Base-by-base conservation (phyloP, 2,113 vertebrate genomes). In the Nematolebias whitei region DNA sequence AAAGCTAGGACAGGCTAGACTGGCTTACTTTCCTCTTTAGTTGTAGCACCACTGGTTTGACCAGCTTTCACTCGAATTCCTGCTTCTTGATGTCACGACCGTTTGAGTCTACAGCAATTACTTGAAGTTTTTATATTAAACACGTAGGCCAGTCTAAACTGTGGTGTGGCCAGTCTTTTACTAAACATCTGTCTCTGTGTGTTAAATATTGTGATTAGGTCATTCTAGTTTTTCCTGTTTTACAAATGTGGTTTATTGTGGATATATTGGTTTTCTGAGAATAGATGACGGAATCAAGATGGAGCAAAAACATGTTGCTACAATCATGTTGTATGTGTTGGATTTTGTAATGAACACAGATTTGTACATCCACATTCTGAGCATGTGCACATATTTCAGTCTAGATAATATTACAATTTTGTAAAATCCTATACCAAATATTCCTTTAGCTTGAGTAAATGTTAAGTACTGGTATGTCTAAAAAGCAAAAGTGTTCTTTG, bases 1-100 rank as follows among this genome's bases (percentile, higher is more conserved):
- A 20, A 55, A 47, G 43, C 38, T 23, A 58, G 49, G 29, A 14
- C 54, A 18, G 16, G 38, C 60, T 55, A 48, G 43, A 70, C 40
- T 68, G 40, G 76, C 60, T 64, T 49, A 44, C 39, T 88, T 81
- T 72, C 81, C 63, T 71, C 29, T 54, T 61, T 82, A 55, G 41
- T 70, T 67, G 66, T 75, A 61, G 49, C 52, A 44, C 66, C 41
- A 58, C 80, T 84, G 64, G 80, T 80, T 75, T 85, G 72, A 86
- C 85, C 78, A 84, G 68, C 76, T 86, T 84, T 79, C 19, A 40
- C 43, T 66, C 48, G 72, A 72, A 84, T 84, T 81, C 84, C 63
- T 67, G 4, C 48, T 66, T 29, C 56, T 52, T 85, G 76, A 87
- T 71, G 77, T 80, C 84, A 79, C 26, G 10, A 32, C 18, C 24